Evolutionary conservation across 2,797 vertebrate genomes (phyloP).

Genomic region (Sternarchorhynchus goeldii): DNA sequence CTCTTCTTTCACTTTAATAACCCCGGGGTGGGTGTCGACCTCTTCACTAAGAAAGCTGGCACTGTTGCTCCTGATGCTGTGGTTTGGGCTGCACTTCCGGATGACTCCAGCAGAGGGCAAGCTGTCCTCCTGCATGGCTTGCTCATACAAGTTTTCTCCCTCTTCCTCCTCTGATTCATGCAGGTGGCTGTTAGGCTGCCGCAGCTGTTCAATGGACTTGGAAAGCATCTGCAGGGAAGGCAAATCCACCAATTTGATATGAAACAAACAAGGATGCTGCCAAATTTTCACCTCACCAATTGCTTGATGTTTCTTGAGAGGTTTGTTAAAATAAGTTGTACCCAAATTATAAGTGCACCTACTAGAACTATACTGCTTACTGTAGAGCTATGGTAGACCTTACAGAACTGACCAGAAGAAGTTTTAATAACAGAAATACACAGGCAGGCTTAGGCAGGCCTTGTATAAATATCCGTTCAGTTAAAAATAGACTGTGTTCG

Average conservation of each 20-base stretch:
- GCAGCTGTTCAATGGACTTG: constrained; percentile 96
- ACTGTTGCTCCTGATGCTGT: constrained; percentile 73
- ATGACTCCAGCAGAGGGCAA: constrained; percentile 79
- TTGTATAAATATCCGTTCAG: constrained; percentile 67
- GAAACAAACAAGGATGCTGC: background rate
- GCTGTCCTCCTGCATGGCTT: constrained; percentile 87
- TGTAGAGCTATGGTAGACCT: background rate
- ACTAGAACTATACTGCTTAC: background rate
- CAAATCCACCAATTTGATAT: background rate
- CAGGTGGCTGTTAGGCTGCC: constrained; percentile 89
- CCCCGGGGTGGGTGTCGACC: constrained; percentile 77
- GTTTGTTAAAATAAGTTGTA: background rate
- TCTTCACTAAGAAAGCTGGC: constrained; percentile 74
- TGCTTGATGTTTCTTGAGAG: background rate
- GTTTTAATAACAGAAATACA: constrained; percentile 45
- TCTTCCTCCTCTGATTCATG: constrained; percentile 95
- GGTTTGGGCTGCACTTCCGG: constrained; percentile 80
- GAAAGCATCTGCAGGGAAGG: constrained; percentile 90
- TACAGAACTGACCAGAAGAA: constrained; percentile 12
- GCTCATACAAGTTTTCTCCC: constrained; percentile 64
- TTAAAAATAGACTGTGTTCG: constrained; percentile 68
- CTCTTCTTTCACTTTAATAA: constrained; percentile 96
- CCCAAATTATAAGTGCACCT: too few relatives aligned
- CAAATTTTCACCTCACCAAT: background rate
- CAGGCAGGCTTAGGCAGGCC: constrained; percentile 59